phyloP scores from a whole-genome alignment of 2,888 invertebrate species.

The Lagria hirta region DNA sequence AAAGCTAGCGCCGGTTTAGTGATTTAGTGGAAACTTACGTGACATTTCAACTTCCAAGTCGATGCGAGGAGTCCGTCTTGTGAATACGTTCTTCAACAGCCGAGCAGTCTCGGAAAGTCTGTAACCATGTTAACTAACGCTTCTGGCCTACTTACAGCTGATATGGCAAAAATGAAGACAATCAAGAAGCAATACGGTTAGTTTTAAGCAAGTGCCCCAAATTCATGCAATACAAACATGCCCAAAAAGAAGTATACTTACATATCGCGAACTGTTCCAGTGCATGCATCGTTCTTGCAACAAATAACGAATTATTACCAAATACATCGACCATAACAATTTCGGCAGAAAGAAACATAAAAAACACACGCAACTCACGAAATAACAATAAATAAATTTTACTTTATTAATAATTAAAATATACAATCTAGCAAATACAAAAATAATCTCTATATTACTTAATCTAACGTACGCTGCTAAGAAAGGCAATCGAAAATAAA shows the following conservation, averaged over 20 bases:
- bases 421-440: slow-evolving; percentile 3
- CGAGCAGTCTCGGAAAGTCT: slow-evolving; percentile 97
- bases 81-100: slow-evolving; percentile 91
- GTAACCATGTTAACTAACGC: slow-evolving; percentile 53
- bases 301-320: slow-evolving; percentile 51
- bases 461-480: too few species aligned
- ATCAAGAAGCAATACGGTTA: slow-evolving; percentile 10
- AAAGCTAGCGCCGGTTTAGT: slow-evolving; percentile 5
- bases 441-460: too few species aligned
- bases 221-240: slow-evolving; percentile 25
- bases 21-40: slow-evolving; percentile 91
- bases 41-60: slow-evolving; percentile 87
- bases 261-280: slow-evolving; percentile 86
- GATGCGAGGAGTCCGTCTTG: slow-evolving; percentile 83
- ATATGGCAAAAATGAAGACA: too few species aligned
- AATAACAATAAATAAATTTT: slow-evolving; percentile 1
- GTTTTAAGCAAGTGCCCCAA: slow-evolving; percentile 24
- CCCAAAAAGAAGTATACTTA: slow-evolving; percentile 65
- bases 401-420: slow-evolving; percentile 2
- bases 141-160: slow-evolving; percentile 36
- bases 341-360: slow-evolving; percentile 4
- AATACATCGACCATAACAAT: slow-evolving; percentile 19
- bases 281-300: slow-evolving; percentile 81
- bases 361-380: not conserved
- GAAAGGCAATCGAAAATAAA: too few species aligned